A percentile compares a stretch with the other conserved stretches of the same genome.
phyloP scores from a whole-genome alignment of 2,888 invertebrate genomes.

The Perdita meconis region DNA sequence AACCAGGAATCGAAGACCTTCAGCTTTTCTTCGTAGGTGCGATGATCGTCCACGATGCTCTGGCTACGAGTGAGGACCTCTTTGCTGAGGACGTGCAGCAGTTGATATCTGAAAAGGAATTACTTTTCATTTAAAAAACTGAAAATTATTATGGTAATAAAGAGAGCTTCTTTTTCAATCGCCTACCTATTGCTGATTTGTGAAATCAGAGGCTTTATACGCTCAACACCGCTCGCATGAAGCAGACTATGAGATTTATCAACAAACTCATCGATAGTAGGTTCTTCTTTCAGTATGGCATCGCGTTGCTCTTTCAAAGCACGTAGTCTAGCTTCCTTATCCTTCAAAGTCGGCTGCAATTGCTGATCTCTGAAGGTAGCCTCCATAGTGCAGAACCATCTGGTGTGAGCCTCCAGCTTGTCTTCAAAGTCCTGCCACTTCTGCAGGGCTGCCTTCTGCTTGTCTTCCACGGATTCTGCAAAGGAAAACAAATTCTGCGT shows the following conservation, averaged over 20 bases:
- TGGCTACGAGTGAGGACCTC: conserved; percentile 94
- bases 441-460: conserved; percentile 90
- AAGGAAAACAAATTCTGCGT: background rate
- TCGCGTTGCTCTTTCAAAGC: conserved; percentile 91
- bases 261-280: conserved; percentile 93
- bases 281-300: conserved; percentile 91
- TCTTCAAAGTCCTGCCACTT: conserved; percentile 96
- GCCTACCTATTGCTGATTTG: conserved; percentile 92
- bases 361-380: conserved; percentile 94
- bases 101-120: conserved; percentile 87
- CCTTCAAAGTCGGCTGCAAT: conserved; percentile 91
- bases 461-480: conserved; percentile 88
- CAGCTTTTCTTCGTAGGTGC: conserved; percentile 90
- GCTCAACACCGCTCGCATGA: conserved; percentile 93
- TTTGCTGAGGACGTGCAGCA: conserved; percentile 91
- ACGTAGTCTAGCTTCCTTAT: conserved; percentile 91
- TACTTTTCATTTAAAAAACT: background rate
- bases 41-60: conserved; percentile 92
- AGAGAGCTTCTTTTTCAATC: background rate
- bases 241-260: conserved; percentile 95
- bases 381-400: conserved; percentile 95
- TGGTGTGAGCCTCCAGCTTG: conserved; percentile 91
- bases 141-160: no score
- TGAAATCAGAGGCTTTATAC: conserved; percentile 93
- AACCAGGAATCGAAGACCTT: conserved; percentile 92